phyloP scores from a whole-genome alignment of 2,888 invertebrate genomes.

The Phortica magna region DNA sequence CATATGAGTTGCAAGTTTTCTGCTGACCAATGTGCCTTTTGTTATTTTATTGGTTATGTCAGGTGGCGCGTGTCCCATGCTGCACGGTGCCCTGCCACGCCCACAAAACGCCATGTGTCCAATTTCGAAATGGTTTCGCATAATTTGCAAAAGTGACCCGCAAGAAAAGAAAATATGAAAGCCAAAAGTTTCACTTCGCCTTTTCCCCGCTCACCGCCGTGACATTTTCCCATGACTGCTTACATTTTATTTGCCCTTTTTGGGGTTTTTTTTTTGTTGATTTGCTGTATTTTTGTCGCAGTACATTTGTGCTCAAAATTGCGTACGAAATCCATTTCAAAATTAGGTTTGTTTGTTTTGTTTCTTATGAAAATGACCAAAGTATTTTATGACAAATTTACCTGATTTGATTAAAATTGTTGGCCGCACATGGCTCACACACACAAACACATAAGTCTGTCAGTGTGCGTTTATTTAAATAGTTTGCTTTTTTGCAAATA shows the following conservation, averaged over 20 bases:
- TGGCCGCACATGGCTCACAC: constrained; percentile 45
- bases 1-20: constrained; percentile 71
- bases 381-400: constrained; percentile 76
- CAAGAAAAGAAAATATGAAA: constrained; percentile 35
- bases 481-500: not conserved
- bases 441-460: constrained; percentile 28
- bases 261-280: not conserved
- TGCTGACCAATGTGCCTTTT: constrained; percentile 67
- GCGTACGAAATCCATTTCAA: constrained; percentile 72
- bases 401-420: constrained; percentile 76
- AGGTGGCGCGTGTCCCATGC: constrained; percentile 42
- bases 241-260: not conserved
- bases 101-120: constrained; percentile 62
- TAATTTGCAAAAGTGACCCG: constrained; percentile 70
- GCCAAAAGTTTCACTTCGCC: constrained; percentile 7
- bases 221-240: not conserved
- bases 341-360: constrained; percentile 59
- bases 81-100: not conserved
- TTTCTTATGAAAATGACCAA: constrained; percentile 40
- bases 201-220: not conserved
- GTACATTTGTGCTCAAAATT: constrained; percentile 70
- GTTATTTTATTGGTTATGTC: constrained; percentile 52
- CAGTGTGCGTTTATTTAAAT: constrained; percentile 20
- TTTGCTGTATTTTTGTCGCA: constrained; percentile 39
- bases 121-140: constrained; percentile 76